phyloP scores from a whole-genome alignment of 2,888 invertebrate species.

The Yponomeuta plumbellus region DNA sequence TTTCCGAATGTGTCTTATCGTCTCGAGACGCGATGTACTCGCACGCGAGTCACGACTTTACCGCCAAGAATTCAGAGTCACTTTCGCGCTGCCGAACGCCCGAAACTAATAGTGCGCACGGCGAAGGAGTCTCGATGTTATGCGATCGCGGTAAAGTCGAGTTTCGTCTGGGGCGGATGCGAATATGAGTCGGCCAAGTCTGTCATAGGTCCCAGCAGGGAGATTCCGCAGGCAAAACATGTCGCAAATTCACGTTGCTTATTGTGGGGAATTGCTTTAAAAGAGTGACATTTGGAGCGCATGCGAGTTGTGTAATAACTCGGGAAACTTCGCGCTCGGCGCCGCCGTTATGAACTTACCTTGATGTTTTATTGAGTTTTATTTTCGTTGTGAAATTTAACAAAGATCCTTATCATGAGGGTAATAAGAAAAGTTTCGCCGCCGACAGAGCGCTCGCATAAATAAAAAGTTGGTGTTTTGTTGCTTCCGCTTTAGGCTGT shows the following conservation, averaged over 20 bases:
- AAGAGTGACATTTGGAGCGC: slow-evolving; percentile 24
- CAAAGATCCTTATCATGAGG: slow-evolving; percentile 8
- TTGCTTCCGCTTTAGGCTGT: slow-evolving; percentile 2
- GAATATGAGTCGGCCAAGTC: slow-evolving; percentile 27
- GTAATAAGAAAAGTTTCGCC: slow-evolving; percentile 13
- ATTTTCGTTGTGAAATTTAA: slow-evolving; percentile 13
- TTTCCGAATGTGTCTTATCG: slow-evolving; percentile 62
- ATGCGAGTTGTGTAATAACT: slow-evolving; percentile 17
- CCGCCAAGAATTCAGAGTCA: slow-evolving; percentile 11
- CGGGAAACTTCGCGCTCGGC: background rate
- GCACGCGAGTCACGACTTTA: slow-evolving; percentile 34
- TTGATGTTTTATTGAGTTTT: slow-evolving; percentile 12
- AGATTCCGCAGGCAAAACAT: slow-evolving; percentile 42
- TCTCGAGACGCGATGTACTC: slow-evolving; percentile 40
- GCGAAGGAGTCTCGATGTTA: slow-evolving; percentile 35
- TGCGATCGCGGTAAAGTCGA: slow-evolving; percentile 27
- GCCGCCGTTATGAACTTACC: slow-evolving; percentile 10
- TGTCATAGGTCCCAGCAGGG: slow-evolving; percentile 43
- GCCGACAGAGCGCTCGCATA: slow-evolving; percentile 1
- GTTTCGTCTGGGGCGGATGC: slow-evolving; percentile 21
- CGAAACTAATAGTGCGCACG: slow-evolving; percentile 24
- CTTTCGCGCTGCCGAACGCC: slow-evolving; percentile 14
- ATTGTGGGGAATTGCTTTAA: slow-evolving; percentile 49
- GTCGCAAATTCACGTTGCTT: slow-evolving; percentile 51
- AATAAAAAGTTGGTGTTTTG: slow-evolving; percentile 3